phyloP scores from a whole-genome alignment of 2,888 invertebrate genomes.

The Stegophylla sp. region DNA sequence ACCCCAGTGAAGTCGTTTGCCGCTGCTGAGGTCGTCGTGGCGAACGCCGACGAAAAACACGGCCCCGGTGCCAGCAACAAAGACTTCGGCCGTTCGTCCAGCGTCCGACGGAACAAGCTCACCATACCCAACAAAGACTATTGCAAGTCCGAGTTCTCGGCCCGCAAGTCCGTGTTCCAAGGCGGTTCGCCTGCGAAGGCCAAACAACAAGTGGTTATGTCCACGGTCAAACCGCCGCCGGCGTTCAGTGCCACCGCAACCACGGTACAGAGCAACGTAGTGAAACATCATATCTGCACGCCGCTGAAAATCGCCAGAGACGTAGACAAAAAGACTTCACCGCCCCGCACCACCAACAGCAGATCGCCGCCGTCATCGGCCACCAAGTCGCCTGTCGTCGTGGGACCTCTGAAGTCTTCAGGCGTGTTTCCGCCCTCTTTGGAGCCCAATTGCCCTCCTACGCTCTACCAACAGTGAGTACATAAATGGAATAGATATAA shows the following conservation, averaged over 20 bases:
- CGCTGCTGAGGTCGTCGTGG: no score
- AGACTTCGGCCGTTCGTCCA: constrained; percentile 55
- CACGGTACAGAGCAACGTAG: constrained; percentile 22
- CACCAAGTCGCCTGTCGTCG: constrained; percentile 24
- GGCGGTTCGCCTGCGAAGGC: constrained; percentile 61
- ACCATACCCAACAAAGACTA: constrained; percentile 55
- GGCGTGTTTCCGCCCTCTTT: constrained; percentile 61
- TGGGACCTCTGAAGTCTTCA: constrained; percentile 53
- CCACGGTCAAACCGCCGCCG: constrained; percentile 33
- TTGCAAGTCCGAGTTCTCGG: constrained; percentile 58
- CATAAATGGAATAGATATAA: no score
- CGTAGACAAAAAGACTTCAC: constrained; percentile 7
- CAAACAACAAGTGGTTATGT: constrained; percentile 61
- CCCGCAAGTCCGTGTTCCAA: constrained; percentile 60
- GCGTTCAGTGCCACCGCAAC: constrained; percentile 40
- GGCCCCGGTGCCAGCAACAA: constrained; percentile 18
- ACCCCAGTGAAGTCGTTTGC: no score
- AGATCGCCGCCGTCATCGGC: constrained; percentile 26
- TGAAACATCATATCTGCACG: constrained; percentile 33
- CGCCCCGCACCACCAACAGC: no score
- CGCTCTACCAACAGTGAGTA: constrained; percentile 63
- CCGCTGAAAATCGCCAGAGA: constrained; percentile 40
- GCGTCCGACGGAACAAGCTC: constrained; percentile 56
- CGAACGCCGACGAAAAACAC: constrained; percentile 24
- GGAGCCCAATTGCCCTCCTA: constrained; percentile 62